Percentiles rank a stretch among this genome's conserved stretches.
phyloP scores from a whole-genome alignment of 2,113 vertebrate species.

The Australoheros scitulus region DNA sequence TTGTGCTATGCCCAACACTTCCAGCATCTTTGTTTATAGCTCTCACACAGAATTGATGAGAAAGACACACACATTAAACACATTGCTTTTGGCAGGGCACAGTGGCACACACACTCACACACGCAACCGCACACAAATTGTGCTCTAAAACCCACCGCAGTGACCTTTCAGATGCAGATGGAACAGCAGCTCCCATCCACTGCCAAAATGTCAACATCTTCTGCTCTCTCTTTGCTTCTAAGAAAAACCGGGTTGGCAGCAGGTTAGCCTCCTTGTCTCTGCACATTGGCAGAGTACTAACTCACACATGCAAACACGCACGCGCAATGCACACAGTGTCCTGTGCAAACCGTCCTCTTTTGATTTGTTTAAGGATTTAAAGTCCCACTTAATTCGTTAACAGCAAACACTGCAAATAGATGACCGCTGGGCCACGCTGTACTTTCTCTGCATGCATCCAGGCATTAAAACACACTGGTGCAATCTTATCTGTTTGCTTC shows the following conservation, averaged over 20 bases:
- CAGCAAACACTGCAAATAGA: not conserved
- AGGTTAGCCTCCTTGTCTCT: constrained; percentile 59
- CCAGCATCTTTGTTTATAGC: constrained; percentile 66
- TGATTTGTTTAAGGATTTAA: constrained; percentile 19
- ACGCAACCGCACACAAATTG: constrained; percentile 20
- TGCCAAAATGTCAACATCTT: constrained; percentile 79
- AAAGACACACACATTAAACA: constrained; percentile 56
- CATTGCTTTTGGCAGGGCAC: constrained; percentile 59
- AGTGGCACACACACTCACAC: not conserved
- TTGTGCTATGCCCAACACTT: constrained; percentile 61
- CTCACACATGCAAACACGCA: not conserved
- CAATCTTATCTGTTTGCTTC: constrained; percentile 48
- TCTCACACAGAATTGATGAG: constrained; percentile 62
- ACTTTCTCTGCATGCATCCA: not conserved
- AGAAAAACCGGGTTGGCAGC: constrained; percentile 62
- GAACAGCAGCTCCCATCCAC: constrained; percentile 61
- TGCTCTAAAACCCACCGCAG: constrained; percentile 48
- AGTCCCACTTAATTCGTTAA: constrained; percentile 22
- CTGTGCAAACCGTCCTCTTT: constrained; percentile 11
- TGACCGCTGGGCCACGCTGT: not conserved
- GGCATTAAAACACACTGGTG: not conserved
- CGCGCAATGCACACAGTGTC: not conserved
- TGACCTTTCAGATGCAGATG: constrained; percentile 77
- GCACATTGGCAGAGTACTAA: constrained; percentile 29
- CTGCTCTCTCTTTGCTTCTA: constrained; percentile 49